Evolutionary conservation across 2,888 invertebrate species (phyloP).

Genomic region (Anoncus sp.): DNA sequence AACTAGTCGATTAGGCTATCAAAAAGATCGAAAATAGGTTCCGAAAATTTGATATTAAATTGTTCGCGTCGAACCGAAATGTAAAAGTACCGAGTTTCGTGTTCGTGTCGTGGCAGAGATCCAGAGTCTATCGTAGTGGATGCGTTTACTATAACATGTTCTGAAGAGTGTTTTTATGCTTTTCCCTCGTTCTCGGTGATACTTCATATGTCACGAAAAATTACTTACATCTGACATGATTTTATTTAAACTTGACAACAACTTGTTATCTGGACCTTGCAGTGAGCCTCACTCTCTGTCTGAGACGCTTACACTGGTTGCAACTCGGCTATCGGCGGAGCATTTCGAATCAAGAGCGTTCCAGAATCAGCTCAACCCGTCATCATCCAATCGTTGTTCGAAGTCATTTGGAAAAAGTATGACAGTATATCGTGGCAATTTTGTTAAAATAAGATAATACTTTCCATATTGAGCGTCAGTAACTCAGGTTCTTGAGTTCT

Average conservation of each 20-base stretch:
- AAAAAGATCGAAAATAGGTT: too few species aligned
- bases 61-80: too few species aligned
- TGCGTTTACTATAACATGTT: constrained; percentile 27
- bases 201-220: constrained; percentile 4
- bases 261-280: too few species aligned
- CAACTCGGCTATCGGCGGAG: background rate
- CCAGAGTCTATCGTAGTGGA: background rate
- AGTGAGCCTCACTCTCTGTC: too few species aligned
- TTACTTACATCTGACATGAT: too few species aligned
- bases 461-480: background rate
- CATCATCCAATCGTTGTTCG: constrained; percentile 1
- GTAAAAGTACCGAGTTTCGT: too few species aligned
- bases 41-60: too few species aligned
- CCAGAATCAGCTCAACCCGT: constrained; percentile 9
- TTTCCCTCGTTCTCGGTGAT: constrained; percentile 30
- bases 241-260: too few species aligned
- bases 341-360: background rate
- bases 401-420: background rate
- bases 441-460: background rate
- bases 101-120: too few species aligned
- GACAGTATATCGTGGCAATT: too few species aligned
- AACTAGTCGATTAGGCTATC: too few species aligned
- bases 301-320: too few species aligned
- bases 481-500: background rate
- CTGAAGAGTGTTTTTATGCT: constrained; percentile 3